Base-by-base conservation (phyloP, 2,113 vertebrate genomes). In the Mormyrus lacerda region DNA sequence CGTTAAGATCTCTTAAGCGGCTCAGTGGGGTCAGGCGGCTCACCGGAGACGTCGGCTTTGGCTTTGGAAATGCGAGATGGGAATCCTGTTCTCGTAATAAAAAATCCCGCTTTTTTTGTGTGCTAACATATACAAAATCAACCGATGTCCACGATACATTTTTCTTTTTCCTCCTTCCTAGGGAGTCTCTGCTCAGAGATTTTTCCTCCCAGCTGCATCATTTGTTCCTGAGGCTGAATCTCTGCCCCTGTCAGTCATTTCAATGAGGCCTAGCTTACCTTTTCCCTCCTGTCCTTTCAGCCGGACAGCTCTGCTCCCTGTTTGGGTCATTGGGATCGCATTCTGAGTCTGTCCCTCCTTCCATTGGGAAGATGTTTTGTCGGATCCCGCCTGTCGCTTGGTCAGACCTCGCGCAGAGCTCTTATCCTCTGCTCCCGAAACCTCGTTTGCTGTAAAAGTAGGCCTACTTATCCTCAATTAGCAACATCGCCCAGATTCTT, bases 401-500 rank as follows among this genome's bases (percentile, higher is more conserved):
- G 73, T 79, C 73, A 79, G 73, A 42, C 15, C 31, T 42, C 15
- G 15, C 15, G 1, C 35, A 8, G 73, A 79, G 73, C 73, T 39
- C 35, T 6, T 4, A 6, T 88, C 47, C 50, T 87, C 50, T 87
- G 48, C 48, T 87, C 31, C 48, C 48, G 15, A 55, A 55, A 79
- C 73, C 73, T 79, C 48, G 17, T 87, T 35, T 58, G 47, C 35
- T 87, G 55, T 87, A 44, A 61, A 87, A 87, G 87, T n/a, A 87
- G 27, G 35, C 55, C 87, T 61, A 17, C 85, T 87, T 61, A 87
- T 87, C 53, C 87, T 87, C 87, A 87, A 87, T 87, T 87, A 87
- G 55, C 87, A 87, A 65, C 35, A 61, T 87, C 31, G 55, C 87
- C 87, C 87, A 87, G 51, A 87, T 87, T 87, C 55, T 45, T 87